These are phyloP conservation scores for Corapipo altera DNA, from an alignment of 2,113 vertebrate genomes.

Conservation along the genomic window DNA sequence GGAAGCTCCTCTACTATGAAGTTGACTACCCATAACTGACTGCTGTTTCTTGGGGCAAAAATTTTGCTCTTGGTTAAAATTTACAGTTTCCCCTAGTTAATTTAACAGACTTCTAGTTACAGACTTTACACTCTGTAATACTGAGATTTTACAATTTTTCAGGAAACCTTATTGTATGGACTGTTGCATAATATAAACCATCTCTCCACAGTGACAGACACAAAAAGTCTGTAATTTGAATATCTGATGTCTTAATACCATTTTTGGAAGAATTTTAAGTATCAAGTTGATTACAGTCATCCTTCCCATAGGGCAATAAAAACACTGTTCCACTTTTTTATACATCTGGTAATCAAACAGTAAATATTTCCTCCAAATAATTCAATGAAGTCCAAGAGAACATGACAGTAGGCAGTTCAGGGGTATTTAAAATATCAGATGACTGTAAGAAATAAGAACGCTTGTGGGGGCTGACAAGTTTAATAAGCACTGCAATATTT, in stretches of 20 bases:
- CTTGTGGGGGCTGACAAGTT: constrained; percentile 5
- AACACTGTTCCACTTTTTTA: background rate
- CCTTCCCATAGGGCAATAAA: background rate
- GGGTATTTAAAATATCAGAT: constrained; percentile 20
- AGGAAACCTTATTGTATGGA: background rate
- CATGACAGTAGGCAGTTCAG: background rate
- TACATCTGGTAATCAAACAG: background rate
- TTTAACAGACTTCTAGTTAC: background rate
- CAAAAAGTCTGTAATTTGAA: background rate
- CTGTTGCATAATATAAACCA: background rate
- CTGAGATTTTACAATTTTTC: background rate
- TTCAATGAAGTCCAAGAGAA: background rate
- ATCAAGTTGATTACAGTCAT: background rate
- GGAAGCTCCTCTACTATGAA: background rate
- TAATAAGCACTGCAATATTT: constrained; percentile 23
- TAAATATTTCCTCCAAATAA: background rate
- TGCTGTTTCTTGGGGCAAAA: background rate
- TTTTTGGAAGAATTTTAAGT: background rate
- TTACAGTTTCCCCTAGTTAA: background rate
- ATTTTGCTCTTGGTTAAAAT: background rate
- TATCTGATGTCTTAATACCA: background rate
- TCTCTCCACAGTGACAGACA: background rate
- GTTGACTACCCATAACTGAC: background rate
- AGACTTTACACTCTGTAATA: background rate
- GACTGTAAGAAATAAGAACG: background rate